phyloP scores from a whole-genome alignment of 2,113 vertebrate genomes.

The Brevimyrus niger region DNA sequence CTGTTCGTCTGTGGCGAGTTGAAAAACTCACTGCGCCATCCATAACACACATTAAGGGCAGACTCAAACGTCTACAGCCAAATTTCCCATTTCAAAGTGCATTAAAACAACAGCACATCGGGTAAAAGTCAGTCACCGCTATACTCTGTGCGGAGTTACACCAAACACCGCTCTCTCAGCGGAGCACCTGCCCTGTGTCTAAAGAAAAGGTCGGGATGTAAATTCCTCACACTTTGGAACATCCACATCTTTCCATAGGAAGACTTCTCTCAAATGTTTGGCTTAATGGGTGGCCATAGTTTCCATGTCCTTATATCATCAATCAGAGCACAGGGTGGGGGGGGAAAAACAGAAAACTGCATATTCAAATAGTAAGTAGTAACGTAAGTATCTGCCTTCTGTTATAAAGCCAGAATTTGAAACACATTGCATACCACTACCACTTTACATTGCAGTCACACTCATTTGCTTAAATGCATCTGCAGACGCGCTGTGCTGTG shows the following conservation, averaged over 20 bases:
- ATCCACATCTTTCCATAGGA: neutral
- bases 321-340: neutral
- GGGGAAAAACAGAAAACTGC: neutral
- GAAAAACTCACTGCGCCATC: neutral
- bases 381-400: neutral
- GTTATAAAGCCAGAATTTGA: neutral
- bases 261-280: neutral
- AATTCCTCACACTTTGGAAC: neutral
- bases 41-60: neutral
- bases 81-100: neutral
- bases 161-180: neutral
- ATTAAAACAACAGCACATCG: neutral
- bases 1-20: neutral
- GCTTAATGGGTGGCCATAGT: neutral
- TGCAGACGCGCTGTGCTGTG: neutral
- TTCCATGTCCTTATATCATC: neutral
- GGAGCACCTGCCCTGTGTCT: neutral
- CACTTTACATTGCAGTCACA: neutral
- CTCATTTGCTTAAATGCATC: neutral
- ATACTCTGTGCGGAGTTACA: neutral
- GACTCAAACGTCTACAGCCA: neutral
- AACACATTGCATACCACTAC: neutral
- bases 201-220: neutral
- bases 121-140: neutral
- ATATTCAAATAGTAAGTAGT: neutral